These are phyloP conservation scores for Mycteria americana DNA, from an alignment of 2,797 vertebrate genomes.

Conservation along the genomic window DNA sequence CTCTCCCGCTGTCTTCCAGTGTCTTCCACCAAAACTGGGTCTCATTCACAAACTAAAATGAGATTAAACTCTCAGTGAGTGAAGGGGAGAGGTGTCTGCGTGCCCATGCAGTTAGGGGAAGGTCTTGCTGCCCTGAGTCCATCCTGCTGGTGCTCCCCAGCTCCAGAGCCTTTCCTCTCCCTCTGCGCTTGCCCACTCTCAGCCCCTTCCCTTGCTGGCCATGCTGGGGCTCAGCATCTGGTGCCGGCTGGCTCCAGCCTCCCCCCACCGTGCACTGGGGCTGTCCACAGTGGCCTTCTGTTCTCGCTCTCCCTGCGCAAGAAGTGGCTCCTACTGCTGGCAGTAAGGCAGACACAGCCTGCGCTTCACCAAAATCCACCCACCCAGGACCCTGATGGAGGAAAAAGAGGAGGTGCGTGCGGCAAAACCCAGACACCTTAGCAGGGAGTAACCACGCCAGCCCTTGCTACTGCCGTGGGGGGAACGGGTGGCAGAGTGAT, in stretches of 20 bases:
- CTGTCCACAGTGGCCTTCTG: not conserved
- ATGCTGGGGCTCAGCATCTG: rapidly evolving
- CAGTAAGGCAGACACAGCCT: not conserved
- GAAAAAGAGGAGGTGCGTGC: not conserved
- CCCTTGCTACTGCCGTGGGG: not conserved
- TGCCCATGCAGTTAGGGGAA: not conserved
- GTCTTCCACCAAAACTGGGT: not conserved
- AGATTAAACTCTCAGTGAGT: not conserved
- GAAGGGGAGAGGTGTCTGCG: not conserved
- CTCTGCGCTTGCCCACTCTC: rapidly evolving
- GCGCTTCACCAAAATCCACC: not conserved
- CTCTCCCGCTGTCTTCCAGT: not conserved
- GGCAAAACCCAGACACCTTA: not conserved
- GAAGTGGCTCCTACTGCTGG: not conserved
- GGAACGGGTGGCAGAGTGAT: not conserved
- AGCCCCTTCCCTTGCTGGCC: not conserved
- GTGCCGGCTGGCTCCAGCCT: not conserved
- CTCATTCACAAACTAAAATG: not conserved
- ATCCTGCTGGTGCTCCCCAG: not conserved
- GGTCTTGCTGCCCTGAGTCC: not conserved
- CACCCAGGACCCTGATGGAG: not conserved
- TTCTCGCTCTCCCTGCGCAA: not conserved
- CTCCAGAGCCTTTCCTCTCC: not conserved
- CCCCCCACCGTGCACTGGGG: not conserved
- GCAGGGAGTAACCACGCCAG: not conserved